Base-by-base conservation (phyloP, 2,888 invertebrate genomes). In the Timema cristinae region DNA sequence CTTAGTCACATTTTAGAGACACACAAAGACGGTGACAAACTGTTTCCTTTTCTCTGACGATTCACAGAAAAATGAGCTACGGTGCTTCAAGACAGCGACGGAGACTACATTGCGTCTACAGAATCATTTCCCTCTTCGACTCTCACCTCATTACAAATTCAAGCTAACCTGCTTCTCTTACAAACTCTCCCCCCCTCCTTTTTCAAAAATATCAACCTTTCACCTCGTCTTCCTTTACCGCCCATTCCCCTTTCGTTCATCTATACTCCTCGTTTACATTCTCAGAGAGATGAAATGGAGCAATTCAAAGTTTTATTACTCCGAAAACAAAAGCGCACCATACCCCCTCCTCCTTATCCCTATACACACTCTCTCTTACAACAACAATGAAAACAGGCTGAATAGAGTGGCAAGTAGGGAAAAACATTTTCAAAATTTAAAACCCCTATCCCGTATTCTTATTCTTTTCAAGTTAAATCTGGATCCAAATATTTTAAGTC, bases 221-320 rank as follows among this genome's bases (percentile, higher is more conserved):
- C 32, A 32, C 32, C 59, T 32, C 59, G 15, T 59, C 59, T 9
- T 59, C 59, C 32, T 9, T 59, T 59, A 59, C 59, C 10, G 16
- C 8, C 59, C n/a, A 15, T n/a, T 13, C 59, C 9, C 59, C 59
- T 32, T 32, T 32, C 32, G 32, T 32, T 32, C 16, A n/a, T 10
- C 59, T 32, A 59, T 32, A 59, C 59, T 47, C 63, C 32, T 59
- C 63, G 13, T 63, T 32, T 48, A 63, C 63, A 63, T 63, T 63
- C 63, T 63, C 63, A 32, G 63, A 32, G 32, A 63, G 63, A 63
- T 63, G 63, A 63, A 63, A 63, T 63, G 16, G 63, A 63, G 63
- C 63, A 63, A 63, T 63, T 63, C 63, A 63, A 63, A 63, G 63
- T 63, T 63, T 63, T 63, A 63, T 63, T 13, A 32, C 63, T 63